Evolutionary conservation across 2,113 vertebrate species (phyloP), one percentile per base, ranked within the genome.

Genomic region (Megalops atlanticus): DNA sequence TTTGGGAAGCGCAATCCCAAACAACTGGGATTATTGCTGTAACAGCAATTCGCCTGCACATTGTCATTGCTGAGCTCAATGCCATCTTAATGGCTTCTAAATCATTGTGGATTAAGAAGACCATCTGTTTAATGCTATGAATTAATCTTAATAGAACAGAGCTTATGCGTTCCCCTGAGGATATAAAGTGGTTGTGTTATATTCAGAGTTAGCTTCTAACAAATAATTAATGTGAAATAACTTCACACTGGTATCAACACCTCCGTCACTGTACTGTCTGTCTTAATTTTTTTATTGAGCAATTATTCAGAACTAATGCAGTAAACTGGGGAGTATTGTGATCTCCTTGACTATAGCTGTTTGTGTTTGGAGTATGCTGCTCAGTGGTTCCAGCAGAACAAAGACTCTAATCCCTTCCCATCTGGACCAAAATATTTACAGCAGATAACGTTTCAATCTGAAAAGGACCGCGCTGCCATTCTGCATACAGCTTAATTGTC

Each of bases 371-470:
- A 49, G 8, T 49, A 49, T 16, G 16, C 45, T 49, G 45, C 45
- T 49, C 45, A 49, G 8, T 12, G 16, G 16, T 49, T 16, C 18
- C 35, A 72, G 70, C 69, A 71, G 38, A 5, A 71, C 33, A 36
- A 71, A 71, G 69, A 18, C 16, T 71, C 39, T 33, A 72, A 15
- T 72, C 15, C 70, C 39, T 39, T 39, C 24, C 80, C 81, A 80
- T 70, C 79, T 80, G 80, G 78, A 84, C 83, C 84, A 87, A 83
- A 36, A 76, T 82, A 80, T 82, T 83, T 85, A 84, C 78, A 70
- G 43, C 24, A 52, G 76, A 18, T 77, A 77, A 72, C 33, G 39
- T 21, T 72, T 33, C 18, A 72, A 39, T 72, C 70, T 72, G 70
- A 72, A 72, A 72, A 72, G 70, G 35, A 72, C 39, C 33, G 39